phyloP scores from a whole-genome alignment of 2,113 vertebrate genomes.

The Probosciger aterrimus region DNA sequence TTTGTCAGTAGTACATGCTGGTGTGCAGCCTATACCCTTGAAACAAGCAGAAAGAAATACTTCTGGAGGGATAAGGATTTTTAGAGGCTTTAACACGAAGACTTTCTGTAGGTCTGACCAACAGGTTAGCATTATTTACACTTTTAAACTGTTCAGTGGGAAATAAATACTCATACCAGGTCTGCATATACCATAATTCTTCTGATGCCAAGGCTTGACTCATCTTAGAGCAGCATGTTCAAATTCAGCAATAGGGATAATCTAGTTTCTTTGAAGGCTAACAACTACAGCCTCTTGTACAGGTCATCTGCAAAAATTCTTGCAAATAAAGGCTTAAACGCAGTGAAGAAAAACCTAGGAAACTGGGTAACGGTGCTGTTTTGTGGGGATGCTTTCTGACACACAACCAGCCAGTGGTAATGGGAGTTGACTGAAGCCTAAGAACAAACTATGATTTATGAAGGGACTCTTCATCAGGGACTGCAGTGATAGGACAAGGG shows the following conservation, averaged over 20 bases:
- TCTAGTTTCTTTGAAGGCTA: neutral
- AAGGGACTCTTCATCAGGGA: neutral
- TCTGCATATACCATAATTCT: neutral
- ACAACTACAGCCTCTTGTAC: neutral
- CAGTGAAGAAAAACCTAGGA: neutral
- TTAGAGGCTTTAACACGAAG: neutral
- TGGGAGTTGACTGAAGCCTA: neutral
- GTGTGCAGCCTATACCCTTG: neutral
- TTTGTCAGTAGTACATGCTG: neutral
- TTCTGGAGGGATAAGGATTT: neutral
- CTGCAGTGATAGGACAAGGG: neutral
- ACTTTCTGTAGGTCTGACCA: neutral
- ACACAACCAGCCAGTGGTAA: neutral
- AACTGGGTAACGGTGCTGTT: neutral
- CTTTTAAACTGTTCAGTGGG: neutral
- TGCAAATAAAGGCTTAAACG: neutral
- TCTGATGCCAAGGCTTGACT: neutral
- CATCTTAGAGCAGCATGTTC: neutral
- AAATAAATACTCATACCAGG: neutral
- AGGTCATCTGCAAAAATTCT: neutral
- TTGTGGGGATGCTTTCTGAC: neutral
- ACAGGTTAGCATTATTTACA: neutral
- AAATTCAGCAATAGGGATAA: neutral
- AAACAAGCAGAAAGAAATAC: neutral
- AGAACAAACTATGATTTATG: neutral